phyloP scores from a whole-genome alignment of 2,113 vertebrate genomes.

The Euleptes europaea region DNA sequence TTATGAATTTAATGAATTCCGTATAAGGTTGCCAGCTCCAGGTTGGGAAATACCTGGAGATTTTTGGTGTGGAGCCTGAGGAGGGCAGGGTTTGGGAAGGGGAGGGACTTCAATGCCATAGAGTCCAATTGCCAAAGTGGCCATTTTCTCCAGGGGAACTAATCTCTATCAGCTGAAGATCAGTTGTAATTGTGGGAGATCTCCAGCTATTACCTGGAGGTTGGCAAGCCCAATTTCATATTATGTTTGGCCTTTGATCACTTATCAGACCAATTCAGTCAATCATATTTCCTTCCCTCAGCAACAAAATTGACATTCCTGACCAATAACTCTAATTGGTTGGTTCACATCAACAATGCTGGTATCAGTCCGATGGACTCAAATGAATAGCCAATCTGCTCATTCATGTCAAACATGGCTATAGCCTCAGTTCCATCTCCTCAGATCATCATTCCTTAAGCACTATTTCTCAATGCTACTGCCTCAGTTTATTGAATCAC shows the following conservation, averaged over 20 bases:
- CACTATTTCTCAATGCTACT: background rate
- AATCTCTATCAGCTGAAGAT: too few relatives aligned
- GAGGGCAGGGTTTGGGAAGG: too few relatives aligned
- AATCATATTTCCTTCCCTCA: background rate
- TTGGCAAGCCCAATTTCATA: too few relatives aligned
- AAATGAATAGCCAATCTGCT: background rate
- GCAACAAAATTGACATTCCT: background rate
- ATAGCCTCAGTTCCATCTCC: too few relatives aligned
- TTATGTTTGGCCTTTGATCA: background rate
- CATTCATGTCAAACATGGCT: background rate
- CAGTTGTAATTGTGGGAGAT: too few relatives aligned
- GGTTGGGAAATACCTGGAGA: too few relatives aligned
- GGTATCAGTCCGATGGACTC: background rate
- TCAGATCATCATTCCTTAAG: background rate
- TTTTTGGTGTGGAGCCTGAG: too few relatives aligned
- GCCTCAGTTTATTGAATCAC: background rate
- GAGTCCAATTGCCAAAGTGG: too few relatives aligned
- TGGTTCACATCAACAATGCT: background rate
- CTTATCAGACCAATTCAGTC: background rate
- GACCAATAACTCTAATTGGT: background rate
- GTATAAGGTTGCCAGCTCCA: too few relatives aligned
- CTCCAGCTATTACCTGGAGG: too few relatives aligned
- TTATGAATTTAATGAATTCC: background rate
- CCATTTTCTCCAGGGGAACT: too few relatives aligned
- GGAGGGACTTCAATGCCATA: too few relatives aligned